These are phyloP conservation scores for Gonioctena quinquepunctata DNA, from an alignment of 1,140 invertebrate species.

Conservation along the genomic window DNA sequence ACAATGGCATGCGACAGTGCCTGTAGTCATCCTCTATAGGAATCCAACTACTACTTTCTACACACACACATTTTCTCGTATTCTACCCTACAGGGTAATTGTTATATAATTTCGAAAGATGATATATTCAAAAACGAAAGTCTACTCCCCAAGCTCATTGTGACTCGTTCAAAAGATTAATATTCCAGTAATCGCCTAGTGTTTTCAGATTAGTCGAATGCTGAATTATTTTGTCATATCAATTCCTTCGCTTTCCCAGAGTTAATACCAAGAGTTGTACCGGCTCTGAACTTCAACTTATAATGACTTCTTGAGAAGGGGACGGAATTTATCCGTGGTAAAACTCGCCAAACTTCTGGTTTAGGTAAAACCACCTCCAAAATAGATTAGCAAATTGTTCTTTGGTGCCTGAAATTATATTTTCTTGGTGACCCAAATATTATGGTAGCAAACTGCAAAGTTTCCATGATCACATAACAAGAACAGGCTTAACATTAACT, in stretches of 20 bases:
- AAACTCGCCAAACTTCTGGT: conserved; percentile 18
- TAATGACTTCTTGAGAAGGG: conserved; percentile 11
- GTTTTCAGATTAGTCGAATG: not conserved
- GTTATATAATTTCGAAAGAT: no score
- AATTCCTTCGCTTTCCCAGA: not conserved
- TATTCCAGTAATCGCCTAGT: not conserved
- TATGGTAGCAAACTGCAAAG: not conserved
- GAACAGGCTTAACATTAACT: not conserved
- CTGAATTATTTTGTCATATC: not conserved
- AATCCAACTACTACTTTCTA: no score
- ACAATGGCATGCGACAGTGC: no score
- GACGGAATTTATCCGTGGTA: conserved; percentile 17
- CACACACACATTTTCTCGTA: no score
- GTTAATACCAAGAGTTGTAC: not conserved
- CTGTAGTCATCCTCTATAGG: no score
- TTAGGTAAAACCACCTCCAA: conserved; percentile 23
- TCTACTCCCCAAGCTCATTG: no score
- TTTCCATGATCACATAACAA: not conserved
- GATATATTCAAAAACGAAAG: no score
- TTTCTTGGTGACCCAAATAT: conserved; percentile 32
- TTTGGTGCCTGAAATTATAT: conserved; percentile 32
- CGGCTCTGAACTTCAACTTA: conserved; percentile 11
- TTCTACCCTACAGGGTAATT: no score
- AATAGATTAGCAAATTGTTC: conserved; percentile 32
- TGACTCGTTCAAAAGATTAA: not conserved